Conservation (phyloP, 1,140 invertebrate genomes). For the Drosophila kurseongensis region DNA sequence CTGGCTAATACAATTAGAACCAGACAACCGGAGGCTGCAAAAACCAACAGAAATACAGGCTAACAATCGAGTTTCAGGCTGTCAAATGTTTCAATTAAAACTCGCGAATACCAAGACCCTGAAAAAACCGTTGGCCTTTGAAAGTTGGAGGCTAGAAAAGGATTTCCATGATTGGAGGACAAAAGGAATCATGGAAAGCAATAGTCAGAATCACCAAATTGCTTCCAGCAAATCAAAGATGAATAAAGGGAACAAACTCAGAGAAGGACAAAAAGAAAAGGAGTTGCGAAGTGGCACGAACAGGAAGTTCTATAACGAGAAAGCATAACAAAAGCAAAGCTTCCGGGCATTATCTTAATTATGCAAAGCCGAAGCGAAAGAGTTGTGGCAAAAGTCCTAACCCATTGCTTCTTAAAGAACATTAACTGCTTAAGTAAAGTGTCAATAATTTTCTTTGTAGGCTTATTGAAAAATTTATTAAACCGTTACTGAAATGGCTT, state of each 20-base stretch:
- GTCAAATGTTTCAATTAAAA: constrained; percentile 76
- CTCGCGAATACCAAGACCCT: constrained; percentile 26
- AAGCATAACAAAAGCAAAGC: constrained; percentile 28
- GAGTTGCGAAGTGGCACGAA: constrained; percentile 3
- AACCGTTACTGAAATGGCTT: background rate
- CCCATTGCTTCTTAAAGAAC: background rate
- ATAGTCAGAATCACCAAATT: constrained; percentile 33
- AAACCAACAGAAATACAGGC: constrained; percentile 12
- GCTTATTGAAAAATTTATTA: constrained; percentile 1
- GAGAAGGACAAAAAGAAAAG: background rate
- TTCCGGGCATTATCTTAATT: constrained; percentile 43
- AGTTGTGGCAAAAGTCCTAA: constrained; percentile 19
- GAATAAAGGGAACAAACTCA: constrained; percentile 11
- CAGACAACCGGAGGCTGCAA: constrained; percentile 13
- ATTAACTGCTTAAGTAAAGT: background rate
- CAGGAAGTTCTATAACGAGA: constrained; percentile 19
- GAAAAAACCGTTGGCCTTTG: constrained; percentile 18
- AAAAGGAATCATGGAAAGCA: constrained; percentile 6
- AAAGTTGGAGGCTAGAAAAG: constrained; percentile 1
- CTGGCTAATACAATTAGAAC: constrained; percentile 71
- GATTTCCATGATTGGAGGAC: constrained; percentile 9
- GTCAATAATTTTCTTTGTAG: background rate
- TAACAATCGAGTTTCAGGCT: constrained; percentile 9
- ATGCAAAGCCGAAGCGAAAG: constrained; percentile 34
- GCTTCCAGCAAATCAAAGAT: constrained; percentile 44